Evolutionary conservation across 2,888 invertebrate species (phyloP).

Genomic region (Tethea ocularis): DNA sequence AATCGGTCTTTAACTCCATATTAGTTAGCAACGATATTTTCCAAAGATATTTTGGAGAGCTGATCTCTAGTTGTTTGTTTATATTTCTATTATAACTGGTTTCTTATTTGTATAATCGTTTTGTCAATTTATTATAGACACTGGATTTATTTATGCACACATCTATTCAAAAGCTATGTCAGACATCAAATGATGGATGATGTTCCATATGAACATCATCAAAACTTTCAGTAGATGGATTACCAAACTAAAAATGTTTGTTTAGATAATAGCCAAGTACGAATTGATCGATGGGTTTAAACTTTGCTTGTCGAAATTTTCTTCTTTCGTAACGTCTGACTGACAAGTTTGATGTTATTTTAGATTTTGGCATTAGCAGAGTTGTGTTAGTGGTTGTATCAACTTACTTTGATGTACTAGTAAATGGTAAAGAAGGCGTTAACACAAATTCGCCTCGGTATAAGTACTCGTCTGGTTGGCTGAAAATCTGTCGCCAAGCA

Average conservation of each 20-base stretch:
- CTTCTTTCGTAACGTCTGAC: neutral
- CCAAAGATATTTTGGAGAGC: neutral
- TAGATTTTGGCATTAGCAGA: neutral
- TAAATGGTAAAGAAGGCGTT: too few relatives aligned
- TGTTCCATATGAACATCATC: neutral
- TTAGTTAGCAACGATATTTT: neutral
- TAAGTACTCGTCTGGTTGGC: too few relatives aligned
- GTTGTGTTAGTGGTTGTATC: too few relatives aligned
- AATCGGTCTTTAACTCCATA: too few relatives aligned
- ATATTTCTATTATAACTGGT: too few relatives aligned
- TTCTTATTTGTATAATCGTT: too few relatives aligned
- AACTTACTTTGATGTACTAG: too few relatives aligned
- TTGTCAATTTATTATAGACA: neutral
- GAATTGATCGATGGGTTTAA: slow-evolving; percentile 38
- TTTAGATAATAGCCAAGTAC: slow-evolving; percentile 27
- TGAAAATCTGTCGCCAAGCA: too few relatives aligned
- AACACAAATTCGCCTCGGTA: too few relatives aligned
- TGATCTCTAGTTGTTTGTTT: too few relatives aligned
- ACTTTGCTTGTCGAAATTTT: slow-evolving; percentile 15
- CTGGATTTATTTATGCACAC: neutral
- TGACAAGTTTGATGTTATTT: neutral
- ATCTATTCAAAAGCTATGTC: neutral
- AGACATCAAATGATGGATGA: neutral
- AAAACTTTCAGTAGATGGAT: neutral
- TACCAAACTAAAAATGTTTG: slow-evolving; percentile 28